Conservation (phyloP, 2,113 vertebrate species). For the Oreochromis spilurus region DNA sequence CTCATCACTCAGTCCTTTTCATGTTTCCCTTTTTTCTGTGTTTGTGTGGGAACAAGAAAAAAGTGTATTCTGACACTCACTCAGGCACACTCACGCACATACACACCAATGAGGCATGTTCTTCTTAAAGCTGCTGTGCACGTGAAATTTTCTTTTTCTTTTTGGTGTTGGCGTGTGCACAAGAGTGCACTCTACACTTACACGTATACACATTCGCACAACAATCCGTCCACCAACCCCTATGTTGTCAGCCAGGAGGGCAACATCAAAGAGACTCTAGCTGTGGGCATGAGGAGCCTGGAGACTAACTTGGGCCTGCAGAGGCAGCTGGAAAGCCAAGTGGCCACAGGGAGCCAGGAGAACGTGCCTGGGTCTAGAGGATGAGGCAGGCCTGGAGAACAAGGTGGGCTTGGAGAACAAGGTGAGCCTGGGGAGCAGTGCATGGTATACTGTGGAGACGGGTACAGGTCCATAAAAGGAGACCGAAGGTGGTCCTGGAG, state of each 20-base stretch:
- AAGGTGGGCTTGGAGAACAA: slow-evolving; percentile 4
- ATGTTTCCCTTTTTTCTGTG: slow-evolving; percentile 54
- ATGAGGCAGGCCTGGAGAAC: slow-evolving; percentile 6
- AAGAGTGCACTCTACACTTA: neutral
- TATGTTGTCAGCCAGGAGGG: slow-evolving; percentile 62
- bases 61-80: slow-evolving; percentile 24
- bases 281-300: slow-evolving; percentile 67
- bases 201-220: slow-evolving; percentile 6
- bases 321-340: slow-evolving; percentile 40
- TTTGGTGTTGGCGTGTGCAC: neutral
- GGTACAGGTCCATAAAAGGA: neutral
- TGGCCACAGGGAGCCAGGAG: slow-evolving; percentile 52
- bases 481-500: slow-evolving; percentile 30
- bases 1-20: slow-evolving; percentile 70
- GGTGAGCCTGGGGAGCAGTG: slow-evolving; percentile 18
- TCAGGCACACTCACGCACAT: neutral
- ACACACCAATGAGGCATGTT: slow-evolving; percentile 17
- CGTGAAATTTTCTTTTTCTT: neutral
- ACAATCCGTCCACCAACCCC: slow-evolving; percentile 35
- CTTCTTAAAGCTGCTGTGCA: slow-evolving; percentile 24
- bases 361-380: neutral
- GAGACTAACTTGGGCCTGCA: slow-evolving; percentile 49
- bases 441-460: neutral
- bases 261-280: slow-evolving; percentile 66
- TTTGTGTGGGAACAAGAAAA: slow-evolving; percentile 38